Evolutionary conservation across 2,113 vertebrate species (phyloP).

Genomic region (Peromyscus maniculatus): DNA sequence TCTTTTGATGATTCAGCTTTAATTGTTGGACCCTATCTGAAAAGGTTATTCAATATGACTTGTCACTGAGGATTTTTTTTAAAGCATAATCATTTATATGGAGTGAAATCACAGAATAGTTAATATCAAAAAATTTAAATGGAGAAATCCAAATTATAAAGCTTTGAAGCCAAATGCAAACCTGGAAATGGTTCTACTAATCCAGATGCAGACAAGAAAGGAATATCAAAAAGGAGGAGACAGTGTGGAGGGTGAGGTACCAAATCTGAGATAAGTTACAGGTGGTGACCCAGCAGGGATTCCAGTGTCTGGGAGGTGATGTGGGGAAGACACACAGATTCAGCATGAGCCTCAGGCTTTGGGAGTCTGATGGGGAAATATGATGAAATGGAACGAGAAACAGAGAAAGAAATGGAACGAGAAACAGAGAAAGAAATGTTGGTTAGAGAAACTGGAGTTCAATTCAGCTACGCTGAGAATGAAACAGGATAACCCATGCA

Average conservation of each 20-base stretch:
- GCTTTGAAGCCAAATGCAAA: neutral
- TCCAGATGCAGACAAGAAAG: neutral
- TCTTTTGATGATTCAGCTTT: neutral
- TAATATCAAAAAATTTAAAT: neutral
- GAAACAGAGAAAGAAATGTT: neutral
- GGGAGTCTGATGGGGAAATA: neutral
- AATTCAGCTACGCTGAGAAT: neutral
- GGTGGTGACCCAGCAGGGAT: neutral
- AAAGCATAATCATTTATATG: neutral
- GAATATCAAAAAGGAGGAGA: neutral
- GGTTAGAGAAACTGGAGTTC: neutral
- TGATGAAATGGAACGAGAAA: too few species aligned
- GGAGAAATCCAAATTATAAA: neutral
- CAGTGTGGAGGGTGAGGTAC: neutral
- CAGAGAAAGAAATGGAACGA: neutral
- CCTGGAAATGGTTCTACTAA: neutral
- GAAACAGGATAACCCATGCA: accelerated
- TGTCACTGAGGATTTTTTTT: neutral
- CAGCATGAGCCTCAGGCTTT: neutral
- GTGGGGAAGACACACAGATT: neutral
- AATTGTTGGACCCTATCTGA: neutral
- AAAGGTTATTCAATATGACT: neutral
- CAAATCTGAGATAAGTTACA: neutral
- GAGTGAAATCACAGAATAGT: neutral
- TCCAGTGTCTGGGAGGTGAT: neutral